A percentile compares a stretch with the other conserved stretches of the same genome.
phyloP scores from a whole-genome alignment of 2,888 invertebrate species.

The Pachycephus smyrnensis region DNA sequence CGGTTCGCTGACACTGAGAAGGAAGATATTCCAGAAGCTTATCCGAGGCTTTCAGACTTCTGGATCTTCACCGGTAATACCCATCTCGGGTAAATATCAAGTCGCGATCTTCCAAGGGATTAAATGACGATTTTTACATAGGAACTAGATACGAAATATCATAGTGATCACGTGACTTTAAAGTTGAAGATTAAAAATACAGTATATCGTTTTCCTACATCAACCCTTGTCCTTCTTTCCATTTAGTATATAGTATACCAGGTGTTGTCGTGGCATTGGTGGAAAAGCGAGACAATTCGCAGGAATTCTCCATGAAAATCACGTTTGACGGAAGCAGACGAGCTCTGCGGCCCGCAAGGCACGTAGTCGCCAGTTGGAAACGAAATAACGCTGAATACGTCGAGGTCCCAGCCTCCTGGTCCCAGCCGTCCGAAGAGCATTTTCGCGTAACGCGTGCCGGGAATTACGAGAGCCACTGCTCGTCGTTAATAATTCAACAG shows the following conservation, averaged over 20 bases:
- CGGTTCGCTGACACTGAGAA: neutral
- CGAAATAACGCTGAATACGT: neutral
- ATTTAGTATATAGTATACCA: neutral
- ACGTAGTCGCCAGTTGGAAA: neutral
- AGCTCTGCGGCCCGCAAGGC: neutral
- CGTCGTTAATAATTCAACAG: slow-evolving; percentile 1
- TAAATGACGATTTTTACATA: neutral
- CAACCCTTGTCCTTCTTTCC: neutral
- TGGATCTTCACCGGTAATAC: neutral
- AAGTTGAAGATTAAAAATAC: neutral
- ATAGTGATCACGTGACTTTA: neutral
- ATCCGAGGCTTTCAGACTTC: neutral
- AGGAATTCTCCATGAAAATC: neutral
- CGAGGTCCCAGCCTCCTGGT: neutral
- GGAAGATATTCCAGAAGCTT: neutral
- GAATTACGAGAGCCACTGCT: slow-evolving; percentile 1
- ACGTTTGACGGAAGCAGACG: neutral
- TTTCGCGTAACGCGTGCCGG: slow-evolving; percentile 5
- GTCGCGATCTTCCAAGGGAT: neutral
- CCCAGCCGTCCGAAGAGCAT: neutral
- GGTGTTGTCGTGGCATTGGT: neutral
- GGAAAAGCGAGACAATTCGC: neutral
- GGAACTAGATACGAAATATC: neutral
- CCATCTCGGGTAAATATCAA: neutral
- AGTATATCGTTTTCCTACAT: neutral